Base-by-base conservation (phyloP, 2,888 invertebrate genomes). In the Aphidius colemani region DNA sequence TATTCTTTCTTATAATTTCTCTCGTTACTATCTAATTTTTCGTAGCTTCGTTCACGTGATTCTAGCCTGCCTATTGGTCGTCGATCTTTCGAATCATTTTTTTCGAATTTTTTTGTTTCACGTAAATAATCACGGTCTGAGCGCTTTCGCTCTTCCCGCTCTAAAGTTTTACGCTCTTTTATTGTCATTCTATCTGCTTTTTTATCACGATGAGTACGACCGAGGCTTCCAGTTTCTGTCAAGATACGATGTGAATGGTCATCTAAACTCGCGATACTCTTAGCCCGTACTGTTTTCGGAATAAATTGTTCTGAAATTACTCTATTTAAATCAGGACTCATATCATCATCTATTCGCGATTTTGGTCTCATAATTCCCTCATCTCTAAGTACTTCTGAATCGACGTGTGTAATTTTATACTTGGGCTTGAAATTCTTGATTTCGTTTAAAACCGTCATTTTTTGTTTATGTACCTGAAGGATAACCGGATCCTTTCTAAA, bases 321-420 rank as follows among this genome's bases (percentile, higher is more conserved):
- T 40, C 66, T 70, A 43, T 70, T 74, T 5, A 62, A 41, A 18
- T 82, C 80, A 3, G 80, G 79, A 65, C 80, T 80, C 18, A 75
- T 61, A 57, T 82, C 80, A 59, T 82, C 82, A 59, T 82, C 82
- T 49, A 81, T 79, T 9, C 82, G 74, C 1, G 82, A 81, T 53
- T 82, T 82, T 0, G 82, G 82, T 44, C 78, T 71, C 82, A 82
- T 82, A 7, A 82, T 82, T 58, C 82, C 81, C 66, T 82, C 80
- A 61, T 82, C 82, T 4, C 82, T 69, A 13, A 82, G 65, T 0
- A 82, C 73, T 61, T 82, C 82, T 1, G 82, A 82, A 61, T 82
- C 82, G 2, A 82, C 82, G 62, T 82, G 82, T 0, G 79, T 79
- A 9, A 82, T 82, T 66, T 76, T 79, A 48, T 80, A 75, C 50